These are phyloP conservation scores for Gonioctena quinquepunctata DNA, from an alignment of 1,140 invertebrate genomes.

Conservation along the genomic window DNA sequence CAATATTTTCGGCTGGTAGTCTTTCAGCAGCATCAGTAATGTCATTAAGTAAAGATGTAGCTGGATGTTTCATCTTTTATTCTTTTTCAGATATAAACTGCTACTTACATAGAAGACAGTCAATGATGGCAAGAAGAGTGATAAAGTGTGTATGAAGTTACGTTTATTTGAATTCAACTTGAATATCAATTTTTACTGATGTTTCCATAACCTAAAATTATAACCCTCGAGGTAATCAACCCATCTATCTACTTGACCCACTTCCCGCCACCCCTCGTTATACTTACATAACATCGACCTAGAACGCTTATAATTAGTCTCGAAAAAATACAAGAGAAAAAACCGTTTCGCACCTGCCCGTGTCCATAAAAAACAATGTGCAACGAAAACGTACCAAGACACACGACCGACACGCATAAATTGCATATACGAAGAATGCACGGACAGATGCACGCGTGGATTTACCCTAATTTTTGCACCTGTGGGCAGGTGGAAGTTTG, in stretches of 20 bases:
- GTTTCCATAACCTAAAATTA: too few species aligned
- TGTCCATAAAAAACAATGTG: not conserved
- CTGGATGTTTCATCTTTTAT: too few species aligned
- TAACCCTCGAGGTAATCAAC: not conserved
- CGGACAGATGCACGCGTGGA: not conserved
- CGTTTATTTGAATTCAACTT: too few species aligned
- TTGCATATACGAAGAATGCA: not conserved
- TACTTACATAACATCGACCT: slow-evolving; percentile 6
- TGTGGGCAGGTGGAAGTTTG: slow-evolving; percentile 8
- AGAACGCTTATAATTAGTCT: not conserved
- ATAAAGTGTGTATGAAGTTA: too few species aligned
- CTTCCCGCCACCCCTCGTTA: not conserved
- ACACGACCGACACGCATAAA: slow-evolving; percentile 1
- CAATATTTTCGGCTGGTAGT: too few species aligned
- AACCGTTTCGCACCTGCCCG: not conserved
- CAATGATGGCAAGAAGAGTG: too few species aligned
- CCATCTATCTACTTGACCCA: not conserved
- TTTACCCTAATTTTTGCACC: slow-evolving; percentile 18
- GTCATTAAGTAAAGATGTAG: too few species aligned
- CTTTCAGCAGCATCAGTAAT: too few species aligned
- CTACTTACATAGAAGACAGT: too few species aligned
- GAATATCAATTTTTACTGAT: too few species aligned
- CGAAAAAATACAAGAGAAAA: not conserved
- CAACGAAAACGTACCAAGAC: not conserved
- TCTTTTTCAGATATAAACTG: too few species aligned